Conservation (phyloP, 2,113 vertebrate genomes). For the Python bivittatus region DNA sequence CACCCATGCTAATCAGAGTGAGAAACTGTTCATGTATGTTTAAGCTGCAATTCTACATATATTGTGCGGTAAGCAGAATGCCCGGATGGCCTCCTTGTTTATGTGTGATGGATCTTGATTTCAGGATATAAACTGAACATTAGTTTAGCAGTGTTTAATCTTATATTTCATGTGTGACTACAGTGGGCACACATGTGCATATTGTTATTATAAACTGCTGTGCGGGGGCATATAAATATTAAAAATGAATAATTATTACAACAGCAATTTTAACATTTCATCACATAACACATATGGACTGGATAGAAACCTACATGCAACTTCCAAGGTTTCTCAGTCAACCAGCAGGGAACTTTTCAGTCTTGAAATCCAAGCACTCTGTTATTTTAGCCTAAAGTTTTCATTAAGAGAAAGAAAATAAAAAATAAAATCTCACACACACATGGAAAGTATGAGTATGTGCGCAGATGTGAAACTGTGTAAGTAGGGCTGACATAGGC, state of each 20-base stretch:
- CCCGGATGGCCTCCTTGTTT: not conserved
- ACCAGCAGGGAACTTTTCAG: not conserved
- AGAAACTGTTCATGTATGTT: not conserved
- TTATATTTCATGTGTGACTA: not conserved
- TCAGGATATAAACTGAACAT: not conserved
- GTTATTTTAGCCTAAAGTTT: not conserved
- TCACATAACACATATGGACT: not conserved
- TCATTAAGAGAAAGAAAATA: not conserved
- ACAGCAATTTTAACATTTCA: not conserved
- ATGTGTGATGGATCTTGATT: not conserved
- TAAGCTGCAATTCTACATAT: not conserved
- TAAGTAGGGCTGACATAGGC: not conserved
- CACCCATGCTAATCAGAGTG: not conserved
- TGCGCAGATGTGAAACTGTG: not conserved
- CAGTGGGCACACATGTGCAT: not conserved
- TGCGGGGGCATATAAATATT: not conserved
- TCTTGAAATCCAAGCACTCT: not conserved
- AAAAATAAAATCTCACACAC: not conserved
- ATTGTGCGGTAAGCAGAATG: not conserved
- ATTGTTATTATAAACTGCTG: not conserved
- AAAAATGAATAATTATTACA: not conserved
- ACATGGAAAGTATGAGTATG: not conserved
- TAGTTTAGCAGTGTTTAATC: not conserved
- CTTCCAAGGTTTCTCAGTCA: not conserved
- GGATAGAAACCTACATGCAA: not conserved